Percentiles rank a stretch among this genome's conserved stretches.
Evolutionary conservation across 1,140 invertebrate genomes (phyloP).

Genomic region (Steinernema khuongi): DNA sequence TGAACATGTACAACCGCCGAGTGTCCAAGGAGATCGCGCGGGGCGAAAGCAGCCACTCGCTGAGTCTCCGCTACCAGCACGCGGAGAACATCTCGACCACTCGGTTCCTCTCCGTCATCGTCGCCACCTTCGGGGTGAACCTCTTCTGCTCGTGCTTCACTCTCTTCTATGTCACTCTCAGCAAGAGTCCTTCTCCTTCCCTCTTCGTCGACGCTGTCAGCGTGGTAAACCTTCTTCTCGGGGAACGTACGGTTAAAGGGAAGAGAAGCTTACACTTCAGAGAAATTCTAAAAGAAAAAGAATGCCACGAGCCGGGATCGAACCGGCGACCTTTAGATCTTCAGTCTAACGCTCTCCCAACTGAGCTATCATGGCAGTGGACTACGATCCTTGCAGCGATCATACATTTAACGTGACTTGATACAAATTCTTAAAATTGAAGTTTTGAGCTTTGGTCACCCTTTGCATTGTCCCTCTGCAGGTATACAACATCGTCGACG

Average conservation of each 20-base stretch:
- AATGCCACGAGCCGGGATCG: constrained; percentile 53
- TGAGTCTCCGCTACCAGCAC: not conserved
- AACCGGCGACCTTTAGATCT: constrained; percentile 62
- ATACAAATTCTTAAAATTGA: not conserved
- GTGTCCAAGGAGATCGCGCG: not conserved
- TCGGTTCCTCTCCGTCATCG: constrained; percentile 4
- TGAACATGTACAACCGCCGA: not conserved
- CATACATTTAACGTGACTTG: no score
- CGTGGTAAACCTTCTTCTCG: not conserved
- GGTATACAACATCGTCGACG: constrained; percentile 7
- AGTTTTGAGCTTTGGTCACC: not conserved
- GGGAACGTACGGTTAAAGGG: no score
- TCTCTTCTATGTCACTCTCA: not conserved
- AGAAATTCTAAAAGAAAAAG: no score
- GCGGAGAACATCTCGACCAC: not conserved
- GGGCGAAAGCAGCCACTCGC: not conserved
- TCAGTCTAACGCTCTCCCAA: constrained; percentile 61
- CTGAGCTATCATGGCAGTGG: constrained; percentile 27
- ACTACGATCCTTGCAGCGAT: no score
- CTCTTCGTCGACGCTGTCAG: not conserved
- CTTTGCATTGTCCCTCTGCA: no score
- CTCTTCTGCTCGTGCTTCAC: constrained; percentile 8
- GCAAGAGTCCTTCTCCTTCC: not conserved
- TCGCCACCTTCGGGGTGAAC: constrained; percentile 1
- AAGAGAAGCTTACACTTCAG: no score